A percentile compares a stretch with the other conserved stretches of the same genome.
Conservation (phyloP, 2,888 invertebrate genomes). For the Melinaea menophilus region DNA sequence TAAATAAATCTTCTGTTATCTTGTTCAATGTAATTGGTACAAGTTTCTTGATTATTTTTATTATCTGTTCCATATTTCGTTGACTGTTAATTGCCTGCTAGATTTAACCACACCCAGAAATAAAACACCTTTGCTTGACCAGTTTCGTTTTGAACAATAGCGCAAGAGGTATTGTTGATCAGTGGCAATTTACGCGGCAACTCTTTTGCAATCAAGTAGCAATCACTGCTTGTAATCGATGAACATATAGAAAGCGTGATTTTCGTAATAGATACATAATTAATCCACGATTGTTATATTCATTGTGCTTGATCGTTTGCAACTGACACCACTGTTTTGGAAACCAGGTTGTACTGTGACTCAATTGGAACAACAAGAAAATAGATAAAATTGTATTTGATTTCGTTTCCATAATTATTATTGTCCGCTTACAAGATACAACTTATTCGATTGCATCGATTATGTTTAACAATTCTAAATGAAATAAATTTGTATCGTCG, state of each 20-base stretch:
- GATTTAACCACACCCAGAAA: conserved; percentile 34
- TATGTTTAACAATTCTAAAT: conserved; percentile 24
- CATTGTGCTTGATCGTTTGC: conserved; percentile 24
- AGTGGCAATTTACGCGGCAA: conserved; percentile 49
- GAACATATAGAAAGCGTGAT: conserved; percentile 59
- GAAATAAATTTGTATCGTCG: conserved; percentile 19
- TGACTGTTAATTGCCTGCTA: conserved; percentile 16
- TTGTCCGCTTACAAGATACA: conserved; percentile 23
- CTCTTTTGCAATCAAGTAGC: conserved; percentile 55
- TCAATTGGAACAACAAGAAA: conserved; percentile 22
- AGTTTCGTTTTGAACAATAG: conserved; percentile 62
- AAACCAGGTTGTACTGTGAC: conserved; percentile 19
- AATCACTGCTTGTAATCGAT: conserved; percentile 65
- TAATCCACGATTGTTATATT: conserved; percentile 39
- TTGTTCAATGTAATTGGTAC: not conserved
- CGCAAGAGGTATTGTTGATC: conserved; percentile 57
- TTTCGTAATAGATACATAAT: conserved; percentile 51
- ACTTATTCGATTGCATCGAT: conserved; percentile 25
- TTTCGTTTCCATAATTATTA: conserved; percentile 28
- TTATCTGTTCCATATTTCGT: conserved; percentile 2
- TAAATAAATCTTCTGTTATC: not conserved
- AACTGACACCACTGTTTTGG: conserved; percentile 22
- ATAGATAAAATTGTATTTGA: conserved; percentile 17
- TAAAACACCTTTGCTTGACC: conserved; percentile 49
- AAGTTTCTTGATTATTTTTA: conserved; percentile 3